Evolutionary conservation across 2,797 vertebrate species (phyloP), one percentile per base, ranked within the genome.

Genomic region (Rhyacichthys aspro): DNA sequence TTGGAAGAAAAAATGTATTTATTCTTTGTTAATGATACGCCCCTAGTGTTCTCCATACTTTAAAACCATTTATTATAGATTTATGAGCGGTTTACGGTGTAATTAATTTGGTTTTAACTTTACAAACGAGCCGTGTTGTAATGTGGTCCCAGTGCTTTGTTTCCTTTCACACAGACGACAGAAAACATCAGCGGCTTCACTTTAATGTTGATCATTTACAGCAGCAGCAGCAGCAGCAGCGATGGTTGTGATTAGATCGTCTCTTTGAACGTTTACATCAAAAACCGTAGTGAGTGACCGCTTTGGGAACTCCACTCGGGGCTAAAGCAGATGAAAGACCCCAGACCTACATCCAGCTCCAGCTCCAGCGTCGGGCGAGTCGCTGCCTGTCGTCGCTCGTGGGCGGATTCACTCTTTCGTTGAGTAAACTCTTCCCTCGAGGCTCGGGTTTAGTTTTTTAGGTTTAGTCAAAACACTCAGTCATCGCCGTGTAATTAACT

Each of bases 361-460:
- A 41, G 47, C 55, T 44, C n/a, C 28, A 73, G 69, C n/a, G 57
- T n/a, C 67, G 52, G 72, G 67, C 67, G 4, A 62, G 83, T 54
- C 16, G 63, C 59, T 79, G 86, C 88, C 76, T 68, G 87, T 69
- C 45, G 3, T 48, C 42, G 56, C 84, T 50, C 59, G 79, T 79
- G 77, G 74, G 80, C 8, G 66, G 78, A 68, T 70, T 42, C 28
- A n/a, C 18, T n/a, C 76, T 72, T 43, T 78, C 58, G 45, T 44
- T 57, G 50, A 71, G 34, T 17, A 77, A 81, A 80, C 56, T 0
- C 57, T n/a, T 32, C 64, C 89, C 77, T 55, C 48, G 3, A 71
- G 86, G 58, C 53, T 44, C 16, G 28, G n/a, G 70, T 50, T 74
- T 70, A 49, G 66, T 64, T 61, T 58, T 42, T n/a, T n/a, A n/a